A percentile compares a stretch with the other conserved stretches of the same genome.
phyloP scores from a whole-genome alignment of 2,888 invertebrate species.

The Notodonta ziczac region DNA sequence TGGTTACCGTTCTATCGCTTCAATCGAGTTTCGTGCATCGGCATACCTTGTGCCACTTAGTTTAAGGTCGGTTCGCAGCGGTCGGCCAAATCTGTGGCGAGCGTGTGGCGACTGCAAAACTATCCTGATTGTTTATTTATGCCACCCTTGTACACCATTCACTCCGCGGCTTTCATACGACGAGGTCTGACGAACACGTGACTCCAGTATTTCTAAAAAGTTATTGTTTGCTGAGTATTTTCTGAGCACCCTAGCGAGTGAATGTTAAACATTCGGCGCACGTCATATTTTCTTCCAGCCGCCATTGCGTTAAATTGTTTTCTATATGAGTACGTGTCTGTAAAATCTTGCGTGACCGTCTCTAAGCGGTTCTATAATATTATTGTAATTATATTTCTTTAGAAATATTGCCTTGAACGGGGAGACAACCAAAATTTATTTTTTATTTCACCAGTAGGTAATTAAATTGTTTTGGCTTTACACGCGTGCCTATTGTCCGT shows the following conservation, averaged over 20 bases:
- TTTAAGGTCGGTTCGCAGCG: slow-evolving; percentile 43
- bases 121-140: slow-evolving; percentile 39
- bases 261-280: not conserved
- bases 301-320: slow-evolving; percentile 6
- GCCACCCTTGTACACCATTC: slow-evolving; percentile 35
- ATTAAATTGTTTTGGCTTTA: slow-evolving; percentile 27
- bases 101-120: slow-evolving; percentile 49
- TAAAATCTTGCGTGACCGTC: not conserved
- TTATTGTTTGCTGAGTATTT: slow-evolving; percentile 21
- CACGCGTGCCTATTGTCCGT: slow-evolving; percentile 32
- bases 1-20: slow-evolving; percentile 2
- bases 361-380: slow-evolving; percentile 11
- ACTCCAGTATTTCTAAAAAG: slow-evolving; percentile 31
- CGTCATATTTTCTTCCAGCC: slow-evolving; percentile 12
- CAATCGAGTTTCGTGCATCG: slow-evolving; percentile 21
- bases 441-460: slow-evolving; percentile 21
- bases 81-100: slow-evolving; percentile 39
- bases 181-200: slow-evolving; percentile 30
- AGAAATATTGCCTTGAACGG: slow-evolving; percentile 12
- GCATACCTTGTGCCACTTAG: slow-evolving; percentile 52
- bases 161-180: slow-evolving; percentile 32
- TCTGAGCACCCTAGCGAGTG: not conserved
- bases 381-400: not conserved
- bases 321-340: slow-evolving; percentile 12
- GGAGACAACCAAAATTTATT: slow-evolving; percentile 1